Evolutionary conservation across 1,140 invertebrate species (phyloP).

Genomic region (Branchinecta lynchi): DNA sequence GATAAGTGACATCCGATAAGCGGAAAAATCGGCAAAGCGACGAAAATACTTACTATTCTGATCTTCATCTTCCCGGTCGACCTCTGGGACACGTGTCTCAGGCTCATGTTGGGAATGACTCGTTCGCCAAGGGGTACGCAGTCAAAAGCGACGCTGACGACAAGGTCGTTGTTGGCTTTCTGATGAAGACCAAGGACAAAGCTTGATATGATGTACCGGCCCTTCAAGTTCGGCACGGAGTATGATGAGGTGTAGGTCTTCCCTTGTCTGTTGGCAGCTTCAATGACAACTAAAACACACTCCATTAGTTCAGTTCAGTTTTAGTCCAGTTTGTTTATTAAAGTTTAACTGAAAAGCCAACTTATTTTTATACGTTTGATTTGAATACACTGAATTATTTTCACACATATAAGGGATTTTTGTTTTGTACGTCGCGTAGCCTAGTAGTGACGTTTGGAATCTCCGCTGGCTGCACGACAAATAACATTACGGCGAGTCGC

Average conservation of each 20-base stretch:
- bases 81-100: neutral
- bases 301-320: too few relatives aligned
- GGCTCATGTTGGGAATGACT: neutral
- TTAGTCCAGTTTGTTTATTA: too few relatives aligned
- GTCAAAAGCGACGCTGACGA: neutral
- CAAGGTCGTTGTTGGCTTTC: neutral
- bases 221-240: neutral
- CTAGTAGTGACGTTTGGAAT: too few relatives aligned
- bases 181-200: neutral
- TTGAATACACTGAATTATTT: too few relatives aligned
- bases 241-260: neutral
- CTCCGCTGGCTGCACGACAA: too few relatives aligned
- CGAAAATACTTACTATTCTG: neutral
- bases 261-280: conserved; percentile 4
- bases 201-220: neutral
- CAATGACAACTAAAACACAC: neutral
- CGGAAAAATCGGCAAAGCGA: too few relatives aligned
- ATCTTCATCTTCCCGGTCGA: neutral
- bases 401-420: too few relatives aligned
- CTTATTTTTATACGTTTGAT: too few relatives aligned
- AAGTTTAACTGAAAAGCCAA: too few relatives aligned
- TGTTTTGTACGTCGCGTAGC: too few relatives aligned
- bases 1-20: too few relatives aligned
- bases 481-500: too few relatives aligned
- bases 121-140: neutral